Evolutionary conservation across 2,113 vertebrate genomes (phyloP).

Genomic region (Capreolus pygargus): DNA sequence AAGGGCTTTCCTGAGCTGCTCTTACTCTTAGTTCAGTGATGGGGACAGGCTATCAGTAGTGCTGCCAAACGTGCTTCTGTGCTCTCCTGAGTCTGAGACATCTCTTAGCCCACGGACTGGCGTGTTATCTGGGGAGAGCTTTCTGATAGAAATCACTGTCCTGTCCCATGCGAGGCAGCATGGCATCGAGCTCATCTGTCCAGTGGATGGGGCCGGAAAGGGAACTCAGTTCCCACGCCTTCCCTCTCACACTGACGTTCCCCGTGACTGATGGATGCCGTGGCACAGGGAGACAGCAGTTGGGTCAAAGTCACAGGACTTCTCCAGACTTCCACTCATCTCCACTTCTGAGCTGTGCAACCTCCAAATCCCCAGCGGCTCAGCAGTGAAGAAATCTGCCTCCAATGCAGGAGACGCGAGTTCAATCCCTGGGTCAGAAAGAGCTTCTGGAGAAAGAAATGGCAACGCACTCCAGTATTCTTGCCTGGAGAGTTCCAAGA

Average conservation of each 20-base stretch:
- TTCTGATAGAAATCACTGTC: neutral
- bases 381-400: neutral
- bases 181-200: neutral
- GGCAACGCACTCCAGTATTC: neutral
- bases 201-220: neutral
- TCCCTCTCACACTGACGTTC: fast-evolving
- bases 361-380: fast-evolving
- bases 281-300: neutral
- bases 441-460: neutral
- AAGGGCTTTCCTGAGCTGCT: neutral
- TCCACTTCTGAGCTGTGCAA: neutral
- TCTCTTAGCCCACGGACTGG: neutral
- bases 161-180: neutral
- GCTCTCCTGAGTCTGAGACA: neutral
- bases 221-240: neutral
- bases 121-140: neutral
- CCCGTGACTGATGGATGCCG: neutral
- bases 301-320: neutral
- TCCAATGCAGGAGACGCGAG: fast-evolving
- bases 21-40: neutral
- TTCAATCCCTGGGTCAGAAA: neutral
- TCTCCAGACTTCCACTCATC: fast-evolving
- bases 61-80: neutral
- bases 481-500: neutral
- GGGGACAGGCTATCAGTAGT: fast-evolving